These are phyloP conservation scores for Nannoperca australis DNA, from an alignment of 2,797 vertebrate genomes.

Conservation along the genomic window DNA sequence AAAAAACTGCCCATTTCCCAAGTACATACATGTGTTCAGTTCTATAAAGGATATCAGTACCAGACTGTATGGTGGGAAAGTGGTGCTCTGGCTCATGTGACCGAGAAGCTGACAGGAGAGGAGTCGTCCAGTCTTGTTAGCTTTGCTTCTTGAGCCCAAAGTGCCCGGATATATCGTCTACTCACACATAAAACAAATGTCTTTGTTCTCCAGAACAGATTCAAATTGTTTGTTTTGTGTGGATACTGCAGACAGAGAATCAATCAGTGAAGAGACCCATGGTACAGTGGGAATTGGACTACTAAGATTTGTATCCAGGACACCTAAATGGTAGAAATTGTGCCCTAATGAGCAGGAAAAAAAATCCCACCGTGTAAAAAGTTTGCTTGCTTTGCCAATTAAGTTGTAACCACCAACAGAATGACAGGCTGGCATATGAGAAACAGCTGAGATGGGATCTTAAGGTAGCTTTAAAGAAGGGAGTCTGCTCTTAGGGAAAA, in stretches of 20 bases:
- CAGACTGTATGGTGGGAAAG: background rate
- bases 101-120: background rate
- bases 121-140: constrained; percentile 4
- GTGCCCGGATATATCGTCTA: constrained; percentile 11
- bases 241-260: constrained; percentile 51
- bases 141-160: constrained; percentile 16
- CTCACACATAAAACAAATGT: constrained; percentile 29
- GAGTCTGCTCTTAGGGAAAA: constrained; percentile 12
- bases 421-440: background rate
- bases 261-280: constrained; percentile 42
- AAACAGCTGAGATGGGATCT: constrained; percentile 24
- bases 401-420: constrained; percentile 7
- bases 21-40: background rate
- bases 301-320: constrained; percentile 19
- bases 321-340: constrained; percentile 21
- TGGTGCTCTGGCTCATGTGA: background rate
- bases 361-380: background rate
- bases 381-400: background rate
- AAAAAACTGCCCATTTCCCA: constrained; percentile 4
- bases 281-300: constrained; percentile 43
- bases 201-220: constrained; percentile 35
- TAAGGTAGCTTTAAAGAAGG: constrained; percentile 26
- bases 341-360: constrained; percentile 29
- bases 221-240: constrained; percentile 43
- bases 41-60: background rate